Conservation (phyloP, 2,888 invertebrate species). For the Hoplodrina blanda region DNA sequence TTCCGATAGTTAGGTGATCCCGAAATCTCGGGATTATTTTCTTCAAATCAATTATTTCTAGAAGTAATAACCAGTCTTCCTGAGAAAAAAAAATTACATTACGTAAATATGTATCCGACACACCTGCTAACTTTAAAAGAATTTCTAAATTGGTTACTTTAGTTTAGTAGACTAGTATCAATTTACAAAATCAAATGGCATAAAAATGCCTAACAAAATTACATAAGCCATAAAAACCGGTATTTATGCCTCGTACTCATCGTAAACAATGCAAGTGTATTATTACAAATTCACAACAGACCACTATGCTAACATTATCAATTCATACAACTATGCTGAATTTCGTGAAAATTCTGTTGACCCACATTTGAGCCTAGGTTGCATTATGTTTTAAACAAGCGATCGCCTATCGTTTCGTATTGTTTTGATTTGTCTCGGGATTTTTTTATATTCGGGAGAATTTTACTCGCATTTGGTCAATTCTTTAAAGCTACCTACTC, state of each 20-base stretch:
- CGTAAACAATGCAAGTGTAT: constrained; percentile 46
- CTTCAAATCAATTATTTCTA: too few species aligned
- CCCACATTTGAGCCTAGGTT: constrained; percentile 37
- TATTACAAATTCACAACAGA: constrained; percentile 38
- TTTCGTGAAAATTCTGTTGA: constrained; percentile 38
- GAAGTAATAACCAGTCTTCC: too few species aligned
- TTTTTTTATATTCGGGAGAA: constrained; percentile 3
- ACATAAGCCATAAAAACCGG: constrained; percentile 13
- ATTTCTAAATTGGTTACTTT: constrained; percentile 14
- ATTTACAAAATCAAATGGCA: constrained; percentile 31
- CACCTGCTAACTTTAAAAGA: background rate
- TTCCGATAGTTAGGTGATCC: too few species aligned
- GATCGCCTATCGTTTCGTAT: constrained; percentile 35
- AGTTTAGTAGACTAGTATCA: background rate
- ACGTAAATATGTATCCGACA: too few species aligned
- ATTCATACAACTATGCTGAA: constrained; percentile 38
- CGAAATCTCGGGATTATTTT: too few species aligned
- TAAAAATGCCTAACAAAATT: background rate
- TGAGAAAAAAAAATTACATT: too few species aligned
- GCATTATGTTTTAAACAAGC: constrained; percentile 23
- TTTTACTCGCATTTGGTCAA: background rate
- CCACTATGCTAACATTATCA: constrained; percentile 35
- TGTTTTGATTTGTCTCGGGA: constrained; percentile 47
- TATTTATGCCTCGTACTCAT: constrained; percentile 22
- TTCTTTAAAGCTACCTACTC: background rate